Evolutionary conservation across 2,888 invertebrate species (phyloP).

Genomic region (Parnassius smintheus): DNA sequence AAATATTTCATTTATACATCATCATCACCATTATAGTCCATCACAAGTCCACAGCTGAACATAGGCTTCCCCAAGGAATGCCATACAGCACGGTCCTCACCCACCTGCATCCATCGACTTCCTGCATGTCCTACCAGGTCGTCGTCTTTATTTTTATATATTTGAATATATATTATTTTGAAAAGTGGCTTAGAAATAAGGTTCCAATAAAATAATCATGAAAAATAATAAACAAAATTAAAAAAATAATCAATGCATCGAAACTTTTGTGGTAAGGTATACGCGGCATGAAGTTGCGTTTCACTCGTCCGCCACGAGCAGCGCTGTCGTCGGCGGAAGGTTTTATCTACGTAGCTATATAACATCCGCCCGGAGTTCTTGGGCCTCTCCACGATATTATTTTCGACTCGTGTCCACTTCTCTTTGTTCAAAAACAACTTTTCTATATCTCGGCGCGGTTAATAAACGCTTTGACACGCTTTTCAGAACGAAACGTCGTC

Average conservation of each 20-base stretch:
- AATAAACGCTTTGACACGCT: constrained; percentile 53
- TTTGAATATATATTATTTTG: too few species aligned
- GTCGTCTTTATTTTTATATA: too few species aligned
- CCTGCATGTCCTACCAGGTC: too few species aligned
- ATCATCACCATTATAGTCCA: too few species aligned
- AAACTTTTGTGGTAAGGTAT: constrained; percentile 62
- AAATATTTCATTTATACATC: too few species aligned
- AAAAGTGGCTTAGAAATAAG: background rate
- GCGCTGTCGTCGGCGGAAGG: constrained; percentile 78
- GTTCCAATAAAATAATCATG: background rate
- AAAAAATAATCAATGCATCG: constrained; percentile 28
- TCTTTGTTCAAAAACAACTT: constrained; percentile 75
- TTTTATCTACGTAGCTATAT: constrained; percentile 80
- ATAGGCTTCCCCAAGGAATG: too few species aligned
- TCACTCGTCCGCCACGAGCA: constrained; percentile 63
- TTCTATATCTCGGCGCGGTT: constrained; percentile 59
- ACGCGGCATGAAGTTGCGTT: constrained; percentile 72
- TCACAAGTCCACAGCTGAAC: too few species aligned
- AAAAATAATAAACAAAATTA: background rate
- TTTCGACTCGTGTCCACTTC: constrained; percentile 66
- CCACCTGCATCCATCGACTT: too few species aligned
- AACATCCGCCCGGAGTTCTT: constrained; percentile 73
- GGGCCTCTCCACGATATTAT: constrained; percentile 73
- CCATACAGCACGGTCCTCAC: too few species aligned
- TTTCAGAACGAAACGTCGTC: constrained; percentile 49